These are phyloP conservation scores for Platysteira castanea DNA, from an alignment of 2,113 vertebrate genomes.

Conservation along the genomic window DNA sequence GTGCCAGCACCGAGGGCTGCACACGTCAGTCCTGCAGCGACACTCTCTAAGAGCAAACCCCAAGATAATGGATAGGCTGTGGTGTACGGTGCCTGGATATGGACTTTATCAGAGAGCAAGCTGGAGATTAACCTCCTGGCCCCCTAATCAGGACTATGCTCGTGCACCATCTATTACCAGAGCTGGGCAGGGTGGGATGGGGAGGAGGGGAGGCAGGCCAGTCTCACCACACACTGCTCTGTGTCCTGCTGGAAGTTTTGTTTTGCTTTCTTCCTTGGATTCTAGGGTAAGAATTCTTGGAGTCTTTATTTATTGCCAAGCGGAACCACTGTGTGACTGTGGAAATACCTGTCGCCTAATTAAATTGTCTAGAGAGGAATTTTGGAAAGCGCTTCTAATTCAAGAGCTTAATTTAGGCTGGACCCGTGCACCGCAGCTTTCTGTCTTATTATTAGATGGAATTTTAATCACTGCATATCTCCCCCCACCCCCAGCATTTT, in stretches of 20 bases:
- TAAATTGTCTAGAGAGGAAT: constrained; percentile 40
- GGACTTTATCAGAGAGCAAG: constrained; percentile 32
- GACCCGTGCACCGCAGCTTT: background rate
- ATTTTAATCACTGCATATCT: constrained; percentile 43
- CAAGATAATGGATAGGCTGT: background rate
- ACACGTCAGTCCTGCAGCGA: background rate
- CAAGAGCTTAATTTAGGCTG: constrained; percentile 49
- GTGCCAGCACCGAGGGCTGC: background rate
- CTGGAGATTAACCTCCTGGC: background rate
- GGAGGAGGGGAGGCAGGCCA: background rate
- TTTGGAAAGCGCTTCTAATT: constrained; percentile 39
- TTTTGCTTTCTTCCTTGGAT: constrained; percentile 24
- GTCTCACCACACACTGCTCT: background rate
- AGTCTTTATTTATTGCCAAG: constrained; percentile 25
- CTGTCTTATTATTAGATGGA: constrained; percentile 59
- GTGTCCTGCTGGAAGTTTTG: background rate
- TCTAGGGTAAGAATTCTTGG: background rate
- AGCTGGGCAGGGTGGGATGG: background rate
- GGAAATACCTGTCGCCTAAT: constrained; percentile 56
- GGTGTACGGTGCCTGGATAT: background rate
- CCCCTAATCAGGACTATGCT: background rate
- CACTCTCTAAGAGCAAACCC: background rate
- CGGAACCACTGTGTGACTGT: background rate
- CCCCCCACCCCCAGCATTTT: constrained; percentile 36
- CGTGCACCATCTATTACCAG: constrained; percentile 11